Percentiles rank a stretch among this genome's conserved stretches.
These are phyloP conservation scores for Sipha maydis DNA, from an alignment of 2,888 invertebrate species.

Conservation along the genomic window DNA sequence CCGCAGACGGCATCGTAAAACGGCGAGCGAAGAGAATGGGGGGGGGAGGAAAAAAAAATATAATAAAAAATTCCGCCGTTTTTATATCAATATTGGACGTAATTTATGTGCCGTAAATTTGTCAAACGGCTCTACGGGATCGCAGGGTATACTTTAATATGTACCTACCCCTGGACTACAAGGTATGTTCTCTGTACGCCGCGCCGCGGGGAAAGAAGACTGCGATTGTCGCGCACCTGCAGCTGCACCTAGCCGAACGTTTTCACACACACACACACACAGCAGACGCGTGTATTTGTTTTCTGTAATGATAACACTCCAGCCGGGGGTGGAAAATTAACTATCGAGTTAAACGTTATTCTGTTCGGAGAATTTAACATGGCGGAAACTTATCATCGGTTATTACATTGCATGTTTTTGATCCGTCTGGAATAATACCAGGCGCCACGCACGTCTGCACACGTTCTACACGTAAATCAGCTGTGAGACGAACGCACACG, in stretches of 20 bases:
- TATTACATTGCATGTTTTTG: not conserved
- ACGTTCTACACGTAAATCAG: not conserved
- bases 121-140: constrained; percentile 37
- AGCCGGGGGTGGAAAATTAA: not conserved
- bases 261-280: no score
- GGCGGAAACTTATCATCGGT: not conserved
- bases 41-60: not conserved
- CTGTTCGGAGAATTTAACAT: not conserved
- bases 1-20: not conserved
- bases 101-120: constrained; percentile 59
- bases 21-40: not conserved
- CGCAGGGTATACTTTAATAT: not conserved
- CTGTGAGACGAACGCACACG: not conserved
- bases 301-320: not conserved
- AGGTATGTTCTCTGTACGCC: not conserved
- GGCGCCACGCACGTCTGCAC: not conserved
- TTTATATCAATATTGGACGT: not conserved
- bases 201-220: not conserved
- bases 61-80: not conserved
- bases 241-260: not conserved
- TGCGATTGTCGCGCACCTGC: not conserved
- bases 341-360: not conserved
- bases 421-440: not conserved
- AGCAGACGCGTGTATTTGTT: not conserved
- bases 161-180: not conserved